Base-by-base conservation (phyloP, 2,113 vertebrate species). In the Geococcyx californianus region DNA sequence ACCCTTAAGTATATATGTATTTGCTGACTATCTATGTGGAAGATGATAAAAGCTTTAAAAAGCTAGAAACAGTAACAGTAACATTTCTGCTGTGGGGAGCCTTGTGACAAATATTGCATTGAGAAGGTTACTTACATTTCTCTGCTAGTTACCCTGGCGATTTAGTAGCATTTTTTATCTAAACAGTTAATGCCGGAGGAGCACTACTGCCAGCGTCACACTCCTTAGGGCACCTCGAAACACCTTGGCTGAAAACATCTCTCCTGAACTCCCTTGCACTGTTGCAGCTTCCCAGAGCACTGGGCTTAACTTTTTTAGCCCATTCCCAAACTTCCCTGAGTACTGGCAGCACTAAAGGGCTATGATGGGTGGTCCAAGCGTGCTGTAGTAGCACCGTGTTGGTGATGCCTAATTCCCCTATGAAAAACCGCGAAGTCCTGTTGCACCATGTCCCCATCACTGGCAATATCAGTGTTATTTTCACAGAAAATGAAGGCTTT, bases 401-500 rank as follows among this genome's bases (percentile, higher is more conserved):
- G 24, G 36, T 1, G 1, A 55, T 0, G 0, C 47, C 56, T 62
- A 82, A 81, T 82, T 87, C 74, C 40, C 52, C 31, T 66, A n/a
- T 47, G 63, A 78, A 77, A 62, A 72, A 49, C 28, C 28, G 31
- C 79, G 16, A 79, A 80, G 79, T 70, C 75, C 49, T 34, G 7
- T 42, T 56, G n/a, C 9, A 2, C 68, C 60, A 7, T 9, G n/a
- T 34, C 72, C 93, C 59, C 56, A 47, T n/a, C 60, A 45, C 44
- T 52, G 55, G 66, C 72, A 87, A 79, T 34, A 80, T 38, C 58
- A 23, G 45, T 56, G 66, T 78, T 56, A 63, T 87, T 94, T 97
- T 77, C 78, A 93, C 77, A 80, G 81, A 80, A 91, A 91, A 93
- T 87, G 87, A 88, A 92, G 89, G 64, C 52, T 84, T 91, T 70